These are phyloP conservation scores for Gopherus flavomarginatus DNA, from an alignment of 2,113 vertebrate genomes.

Conservation along the genomic window DNA sequence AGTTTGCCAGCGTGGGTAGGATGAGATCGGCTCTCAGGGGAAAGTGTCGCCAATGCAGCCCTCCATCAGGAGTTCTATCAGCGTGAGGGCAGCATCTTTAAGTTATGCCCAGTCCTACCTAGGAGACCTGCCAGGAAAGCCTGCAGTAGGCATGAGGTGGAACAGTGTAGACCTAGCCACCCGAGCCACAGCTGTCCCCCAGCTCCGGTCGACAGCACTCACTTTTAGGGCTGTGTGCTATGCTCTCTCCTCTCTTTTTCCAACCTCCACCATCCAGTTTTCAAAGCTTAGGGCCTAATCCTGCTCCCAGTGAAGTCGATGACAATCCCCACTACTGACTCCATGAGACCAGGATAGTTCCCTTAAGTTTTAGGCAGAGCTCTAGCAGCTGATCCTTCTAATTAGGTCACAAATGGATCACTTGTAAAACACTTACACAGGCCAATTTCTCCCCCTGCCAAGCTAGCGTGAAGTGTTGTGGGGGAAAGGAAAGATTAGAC, in stretches of 20 bases:
- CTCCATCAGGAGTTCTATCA: neutral
- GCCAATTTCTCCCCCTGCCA: slow-evolving; percentile 16
- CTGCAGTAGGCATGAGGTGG: neutral
- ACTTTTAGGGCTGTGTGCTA: neutral
- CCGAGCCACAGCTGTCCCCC: neutral
- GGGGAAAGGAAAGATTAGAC: neutral
- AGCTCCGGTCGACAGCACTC: neutral
- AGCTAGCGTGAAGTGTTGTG: fast-evolving
- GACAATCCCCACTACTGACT: neutral
- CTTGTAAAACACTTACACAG: neutral
- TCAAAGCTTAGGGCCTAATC: neutral
- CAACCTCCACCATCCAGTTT: neutral
- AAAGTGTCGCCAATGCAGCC: neutral
- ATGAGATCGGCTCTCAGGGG: neutral
- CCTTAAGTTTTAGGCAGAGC: neutral
- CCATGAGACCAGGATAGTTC: neutral
- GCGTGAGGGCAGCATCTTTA: neutral
- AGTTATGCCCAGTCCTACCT: neutral
- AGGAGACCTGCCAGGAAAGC: neutral
- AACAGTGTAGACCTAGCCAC: no score
- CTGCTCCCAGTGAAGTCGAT: fast-evolving
- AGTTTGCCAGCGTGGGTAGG: neutral
- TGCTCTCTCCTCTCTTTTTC: neutral
- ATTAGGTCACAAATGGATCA: slow-evolving; percentile 65
- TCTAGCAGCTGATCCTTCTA: slow-evolving; percentile 57